Conservation (phyloP, 2,797 vertebrate species). For the Hippoglossus hippoglossus region DNA sequence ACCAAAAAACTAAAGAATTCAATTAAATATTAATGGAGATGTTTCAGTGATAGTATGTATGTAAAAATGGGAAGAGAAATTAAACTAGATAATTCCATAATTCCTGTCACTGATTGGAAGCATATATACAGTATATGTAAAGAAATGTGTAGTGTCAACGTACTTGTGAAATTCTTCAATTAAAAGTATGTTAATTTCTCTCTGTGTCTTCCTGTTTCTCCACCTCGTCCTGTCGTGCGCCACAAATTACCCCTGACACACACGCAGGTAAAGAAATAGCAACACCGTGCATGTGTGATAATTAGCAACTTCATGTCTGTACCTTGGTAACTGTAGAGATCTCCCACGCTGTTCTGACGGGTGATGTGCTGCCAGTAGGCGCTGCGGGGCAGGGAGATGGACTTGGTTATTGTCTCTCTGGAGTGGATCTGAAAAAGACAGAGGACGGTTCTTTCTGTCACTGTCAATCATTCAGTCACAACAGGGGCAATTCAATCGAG, state of each 20-base stretch:
- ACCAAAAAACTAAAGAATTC: too few species aligned
- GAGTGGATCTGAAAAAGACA: conserved; percentile 90
- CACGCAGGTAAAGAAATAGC: conserved; percentile 29
- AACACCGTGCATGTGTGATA: conserved; percentile 23
- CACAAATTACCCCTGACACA: conserved; percentile 35
- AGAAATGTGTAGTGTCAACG: neutral
- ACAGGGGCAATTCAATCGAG: neutral
- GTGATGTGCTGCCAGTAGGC: conserved; percentile 99
- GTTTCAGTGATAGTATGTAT: neutral
- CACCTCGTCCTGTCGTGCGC: neutral
- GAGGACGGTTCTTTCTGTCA: conserved; percentile 19
- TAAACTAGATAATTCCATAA: neutral
- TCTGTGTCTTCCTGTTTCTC: neutral
- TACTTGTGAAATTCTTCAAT: conserved; percentile 13
- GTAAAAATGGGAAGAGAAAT: neutral
- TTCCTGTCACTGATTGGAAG: too few species aligned
- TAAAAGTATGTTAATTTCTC: neutral
- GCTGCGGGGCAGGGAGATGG: conserved; percentile 96
- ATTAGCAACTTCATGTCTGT: conserved; percentile 72
- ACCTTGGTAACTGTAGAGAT: conserved; percentile 99
- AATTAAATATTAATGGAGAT: too few species aligned
- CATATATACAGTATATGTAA: neutral
- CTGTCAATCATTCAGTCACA: conserved; percentile 47
- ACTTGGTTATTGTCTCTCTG: conserved; percentile 93
- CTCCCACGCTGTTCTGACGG: conserved; percentile 95